Base-by-base conservation (phyloP, 2,797 vertebrate species). In the Phrynocephalus guinanensis region DNA sequence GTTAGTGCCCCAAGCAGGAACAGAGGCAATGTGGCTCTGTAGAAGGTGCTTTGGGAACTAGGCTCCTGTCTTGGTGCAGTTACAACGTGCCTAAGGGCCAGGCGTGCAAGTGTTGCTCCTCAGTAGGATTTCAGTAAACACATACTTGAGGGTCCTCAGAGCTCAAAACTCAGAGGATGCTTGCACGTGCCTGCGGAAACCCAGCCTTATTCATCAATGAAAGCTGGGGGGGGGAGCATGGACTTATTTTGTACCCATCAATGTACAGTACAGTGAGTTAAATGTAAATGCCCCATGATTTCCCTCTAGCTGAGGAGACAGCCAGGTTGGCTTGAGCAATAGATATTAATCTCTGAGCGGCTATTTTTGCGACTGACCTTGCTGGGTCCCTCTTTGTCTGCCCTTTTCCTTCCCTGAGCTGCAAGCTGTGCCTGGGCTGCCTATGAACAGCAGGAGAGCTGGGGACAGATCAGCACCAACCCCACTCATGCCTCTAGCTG, bases 381-480 rank as follows among this genome's bases (percentile, higher is more conserved):
- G 76, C 68, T 52, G 26, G 72, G 18, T 75, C 60, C 24, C 56
- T 33, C 80, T 86, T 79, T 73, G 75, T n/a, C 81, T 86, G 83
- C n/a, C n/a, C 75, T 76, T 60, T n/a, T 38, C 22, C 24, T 30
- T 52, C 28, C 15, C 48, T 70, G 8, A 1, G 18, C 48, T 83
- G 5, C 28, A 28, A 10, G 60, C 38, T 28, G 6, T 67, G 78
- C 5, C n/a, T 89, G 9, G 22, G 16, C 68, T 52, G n/a, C 66
- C 26, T 6, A 44, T 79, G 72, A 89, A 60, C 26, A 18, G 44
- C 68, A 24, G 8, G 2, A 67, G 56, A 73, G 38, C 75, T 24
- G 10, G 50, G 26, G n/a, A 66, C 26, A 63, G 44, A 72, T 52
- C 38, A 73, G 24, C 68, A 18, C 38, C 70, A 66, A 72, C 44